A percentile compares a stretch with the other conserved stretches of the same genome.
These are phyloP conservation scores for Catharus fuscescens DNA, from an alignment of 2,113 vertebrate genomes.

Conservation along the genomic window DNA sequence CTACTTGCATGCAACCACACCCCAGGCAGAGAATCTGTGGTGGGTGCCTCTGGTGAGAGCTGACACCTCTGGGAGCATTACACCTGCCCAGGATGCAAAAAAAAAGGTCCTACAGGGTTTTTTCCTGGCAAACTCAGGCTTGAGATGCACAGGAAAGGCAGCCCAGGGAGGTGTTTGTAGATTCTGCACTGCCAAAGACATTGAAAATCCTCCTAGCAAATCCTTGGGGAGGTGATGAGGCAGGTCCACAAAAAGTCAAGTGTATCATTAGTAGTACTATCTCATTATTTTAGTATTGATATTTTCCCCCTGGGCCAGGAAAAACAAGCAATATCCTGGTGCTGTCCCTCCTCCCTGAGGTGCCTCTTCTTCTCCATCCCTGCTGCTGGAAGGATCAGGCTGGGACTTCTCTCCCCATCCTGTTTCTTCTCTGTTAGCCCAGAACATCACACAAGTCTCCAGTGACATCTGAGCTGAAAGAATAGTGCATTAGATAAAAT, in stretches of 20 bases:
- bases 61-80: background rate
- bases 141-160: rapidly evolving
- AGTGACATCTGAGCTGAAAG: background rate
- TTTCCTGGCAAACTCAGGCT: background rate
- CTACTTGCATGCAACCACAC: rapidly evolving
- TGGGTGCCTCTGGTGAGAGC: background rate
- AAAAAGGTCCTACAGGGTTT: no score
- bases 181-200: background rate
- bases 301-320: background rate
- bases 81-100: background rate
- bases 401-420: rapidly evolving
- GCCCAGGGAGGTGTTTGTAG: background rate
- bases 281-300: background rate
- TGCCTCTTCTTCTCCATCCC: background rate
- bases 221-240: background rate
- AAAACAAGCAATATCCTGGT: background rate
- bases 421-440: background rate
- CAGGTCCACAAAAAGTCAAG: background rate
- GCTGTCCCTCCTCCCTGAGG: background rate
- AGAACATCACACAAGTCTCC: background rate
- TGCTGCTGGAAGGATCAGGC: background rate
- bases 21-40: rapidly evolving
- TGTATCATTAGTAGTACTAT: background rate
- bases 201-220: background rate
- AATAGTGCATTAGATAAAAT: background rate